Percentiles rank a stretch among this genome's conserved stretches.
Evolutionary conservation across 1,140 invertebrate genomes (phyloP).

Genomic region (Hyphantria cunea): DNA sequence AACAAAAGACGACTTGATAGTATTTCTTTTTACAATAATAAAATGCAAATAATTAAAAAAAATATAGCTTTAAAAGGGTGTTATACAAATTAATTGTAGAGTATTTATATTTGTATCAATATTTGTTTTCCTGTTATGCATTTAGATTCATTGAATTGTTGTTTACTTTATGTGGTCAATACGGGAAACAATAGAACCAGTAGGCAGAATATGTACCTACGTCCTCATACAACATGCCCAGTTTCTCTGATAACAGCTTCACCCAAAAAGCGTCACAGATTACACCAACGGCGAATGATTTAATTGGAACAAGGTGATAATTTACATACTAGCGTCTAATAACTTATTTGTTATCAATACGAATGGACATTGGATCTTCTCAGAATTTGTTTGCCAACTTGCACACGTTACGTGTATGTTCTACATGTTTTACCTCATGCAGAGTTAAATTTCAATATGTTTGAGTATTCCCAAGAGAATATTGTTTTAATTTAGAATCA

Average conservation of each 20-base stretch:
- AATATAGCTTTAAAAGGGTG: too few relatives aligned
- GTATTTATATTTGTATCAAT: conserved; percentile 16
- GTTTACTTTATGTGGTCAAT: conserved; percentile 7
- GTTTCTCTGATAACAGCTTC: conserved; percentile 27
- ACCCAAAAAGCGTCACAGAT: conserved; percentile 39
- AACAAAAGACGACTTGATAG: too few relatives aligned
- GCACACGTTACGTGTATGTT: conserved; percentile 18
- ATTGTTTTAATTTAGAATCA: background rate
- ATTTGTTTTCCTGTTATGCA: conserved; percentile 25
- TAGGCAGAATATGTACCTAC: conserved; percentile 1
- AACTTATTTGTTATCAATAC: conserved; percentile 36
- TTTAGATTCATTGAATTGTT: conserved; percentile 22
- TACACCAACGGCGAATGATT: conserved; percentile 32
- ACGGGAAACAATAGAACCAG: conserved; percentile 13
- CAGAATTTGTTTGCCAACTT: conserved; percentile 23
- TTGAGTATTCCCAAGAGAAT: background rate
- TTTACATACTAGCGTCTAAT: conserved; percentile 40
- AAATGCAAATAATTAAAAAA: too few relatives aligned
- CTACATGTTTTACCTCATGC: conserved; percentile 11
- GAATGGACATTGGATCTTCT: conserved; percentile 33
- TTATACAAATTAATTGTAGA: too few relatives aligned
- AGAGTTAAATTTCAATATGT: conserved; percentile 10
- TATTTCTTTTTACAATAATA: too few relatives aligned
- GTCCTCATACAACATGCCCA: conserved; percentile 17
- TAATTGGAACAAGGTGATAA: conserved; percentile 50